phyloP scores from a whole-genome alignment of 2,113 vertebrate genomes.

The Dromaius novaehollandiae region DNA sequence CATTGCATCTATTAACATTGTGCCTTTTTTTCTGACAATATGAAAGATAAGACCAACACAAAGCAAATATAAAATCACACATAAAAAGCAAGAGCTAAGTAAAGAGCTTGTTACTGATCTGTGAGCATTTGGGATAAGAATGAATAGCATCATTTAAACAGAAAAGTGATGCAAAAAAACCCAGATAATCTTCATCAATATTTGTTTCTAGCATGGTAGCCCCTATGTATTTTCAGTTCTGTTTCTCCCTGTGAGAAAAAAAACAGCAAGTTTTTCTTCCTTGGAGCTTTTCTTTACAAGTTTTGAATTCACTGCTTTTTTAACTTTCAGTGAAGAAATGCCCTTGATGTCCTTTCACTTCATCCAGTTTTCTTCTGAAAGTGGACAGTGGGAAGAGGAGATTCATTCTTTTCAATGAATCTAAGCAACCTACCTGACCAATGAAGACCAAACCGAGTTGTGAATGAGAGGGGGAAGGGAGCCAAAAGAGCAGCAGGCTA shows the following conservation, averaged over 20 bases:
- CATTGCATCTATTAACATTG: not conserved
- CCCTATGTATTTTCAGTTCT: not conserved
- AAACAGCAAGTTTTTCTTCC: not conserved
- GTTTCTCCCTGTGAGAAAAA: not conserved
- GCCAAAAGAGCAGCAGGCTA: rapidly evolving
- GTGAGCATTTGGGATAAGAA: not conserved
- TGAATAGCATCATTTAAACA: not conserved
- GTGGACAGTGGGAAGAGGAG: not conserved
- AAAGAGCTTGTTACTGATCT: not conserved
- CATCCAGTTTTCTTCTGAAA: not conserved
- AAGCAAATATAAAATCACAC: not conserved
- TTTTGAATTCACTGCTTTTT: not conserved
- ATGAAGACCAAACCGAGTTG: not conserved
- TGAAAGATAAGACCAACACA: not conserved
- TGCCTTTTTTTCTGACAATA: not conserved
- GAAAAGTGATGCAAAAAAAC: not conserved
- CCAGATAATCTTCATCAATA: not conserved
- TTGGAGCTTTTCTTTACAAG: not conserved
- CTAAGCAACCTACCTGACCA: not conserved
- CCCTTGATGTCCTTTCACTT: not conserved
- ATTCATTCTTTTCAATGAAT: not conserved
- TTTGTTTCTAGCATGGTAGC: rapidly evolving
- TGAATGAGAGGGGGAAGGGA: not conserved
- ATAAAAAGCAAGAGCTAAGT: not conserved
- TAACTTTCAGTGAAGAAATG: not conserved